Evolutionary conservation across 2,797 vertebrate species (phyloP).

Genomic region (Aplochiton taeniatus): DNA sequence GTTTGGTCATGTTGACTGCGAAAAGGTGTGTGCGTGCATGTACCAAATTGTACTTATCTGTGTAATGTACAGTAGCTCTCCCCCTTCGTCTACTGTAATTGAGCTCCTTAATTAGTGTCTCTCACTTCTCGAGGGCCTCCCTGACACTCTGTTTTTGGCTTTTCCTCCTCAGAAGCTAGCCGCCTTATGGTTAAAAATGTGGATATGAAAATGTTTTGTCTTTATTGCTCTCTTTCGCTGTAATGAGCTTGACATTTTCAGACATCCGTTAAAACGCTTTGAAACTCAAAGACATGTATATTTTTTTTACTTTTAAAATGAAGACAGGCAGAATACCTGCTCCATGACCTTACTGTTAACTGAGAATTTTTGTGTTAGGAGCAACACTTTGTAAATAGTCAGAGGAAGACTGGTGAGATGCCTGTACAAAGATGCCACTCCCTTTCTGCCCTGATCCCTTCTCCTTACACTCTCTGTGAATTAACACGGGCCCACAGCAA

Average conservation of each 20-base stretch:
- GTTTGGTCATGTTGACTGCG: too few relatives aligned
- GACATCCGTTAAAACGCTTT: too few relatives aligned
- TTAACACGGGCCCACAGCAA: conserved; percentile 60
- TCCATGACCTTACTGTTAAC: conserved; percentile 5
- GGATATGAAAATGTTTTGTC: too few relatives aligned
- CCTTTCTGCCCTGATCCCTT: too few relatives aligned
- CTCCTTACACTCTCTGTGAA: conserved; percentile 48
- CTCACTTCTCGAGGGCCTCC: conserved; percentile 53
- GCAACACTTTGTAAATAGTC: conserved; percentile 38
- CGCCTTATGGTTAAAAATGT: too few relatives aligned
- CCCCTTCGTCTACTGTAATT: conserved; percentile 62
- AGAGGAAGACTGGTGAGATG: conserved; percentile 41
- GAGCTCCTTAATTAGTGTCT: conserved; percentile 75
- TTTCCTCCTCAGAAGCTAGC: conserved; percentile 17
- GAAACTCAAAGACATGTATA: too few relatives aligned
- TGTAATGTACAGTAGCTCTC: conserved; percentile 45
- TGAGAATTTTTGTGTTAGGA: conserved; percentile 8
- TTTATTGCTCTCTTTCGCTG: too few relatives aligned
- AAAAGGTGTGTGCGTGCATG: conserved; percentile 2
- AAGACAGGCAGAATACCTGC: conserved; percentile 17
- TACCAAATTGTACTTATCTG: too few relatives aligned
- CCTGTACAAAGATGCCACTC: conserved; percentile 12
- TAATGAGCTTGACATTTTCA: too few relatives aligned
- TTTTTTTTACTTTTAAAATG: background rate
- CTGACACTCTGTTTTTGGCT: conserved; percentile 31